Percentiles rank a stretch among this genome's conserved stretches.
phyloP scores from a whole-genome alignment of 2,888 invertebrate species.

The Perdita meconis region DNA sequence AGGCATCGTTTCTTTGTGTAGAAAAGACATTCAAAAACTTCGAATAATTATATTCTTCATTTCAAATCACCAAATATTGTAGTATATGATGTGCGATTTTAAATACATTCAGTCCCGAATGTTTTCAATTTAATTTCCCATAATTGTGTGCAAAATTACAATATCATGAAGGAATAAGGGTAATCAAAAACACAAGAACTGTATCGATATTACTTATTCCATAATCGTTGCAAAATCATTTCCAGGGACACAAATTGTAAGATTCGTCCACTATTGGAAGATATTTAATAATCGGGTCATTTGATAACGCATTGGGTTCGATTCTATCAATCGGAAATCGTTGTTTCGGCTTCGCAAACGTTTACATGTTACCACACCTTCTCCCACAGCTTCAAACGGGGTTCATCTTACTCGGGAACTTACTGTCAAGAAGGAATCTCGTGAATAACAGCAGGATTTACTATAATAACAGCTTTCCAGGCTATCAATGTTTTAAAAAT shows the following conservation, averaged over 20 bases:
- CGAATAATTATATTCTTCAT: too few species aligned
- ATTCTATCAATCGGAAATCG: background rate
- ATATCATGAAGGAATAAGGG: conserved; percentile 16
- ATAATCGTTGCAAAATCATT: background rate
- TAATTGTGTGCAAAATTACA: conserved; percentile 1
- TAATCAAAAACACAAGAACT: conserved; percentile 2
- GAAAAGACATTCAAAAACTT: too few species aligned
- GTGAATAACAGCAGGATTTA: conserved; percentile 46
- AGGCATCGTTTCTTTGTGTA: conserved; percentile 16
- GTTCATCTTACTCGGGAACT: conserved; percentile 40
- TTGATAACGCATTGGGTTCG: conserved; percentile 23
- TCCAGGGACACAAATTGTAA: background rate
- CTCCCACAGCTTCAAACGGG: conserved; percentile 43
- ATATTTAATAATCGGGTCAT: conserved; percentile 6
- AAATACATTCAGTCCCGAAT: background rate
- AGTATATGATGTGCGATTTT: conserved; percentile 31
- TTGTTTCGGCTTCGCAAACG: conserved; percentile 28
- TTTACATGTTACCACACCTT: conserved; percentile 28
- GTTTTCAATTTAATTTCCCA: background rate
- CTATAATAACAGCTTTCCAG: conserved; percentile 40
- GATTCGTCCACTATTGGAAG: background rate
- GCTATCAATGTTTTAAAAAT: conserved; percentile 34
- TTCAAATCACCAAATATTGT: too few species aligned
- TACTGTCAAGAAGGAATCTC: conserved; percentile 33
- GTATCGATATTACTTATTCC: background rate